A percentile compares a stretch with the other conserved stretches of the same genome.
Evolutionary conservation across 2,113 vertebrate genomes (phyloP).

Genomic region (Corydoras maculifer): DNA sequence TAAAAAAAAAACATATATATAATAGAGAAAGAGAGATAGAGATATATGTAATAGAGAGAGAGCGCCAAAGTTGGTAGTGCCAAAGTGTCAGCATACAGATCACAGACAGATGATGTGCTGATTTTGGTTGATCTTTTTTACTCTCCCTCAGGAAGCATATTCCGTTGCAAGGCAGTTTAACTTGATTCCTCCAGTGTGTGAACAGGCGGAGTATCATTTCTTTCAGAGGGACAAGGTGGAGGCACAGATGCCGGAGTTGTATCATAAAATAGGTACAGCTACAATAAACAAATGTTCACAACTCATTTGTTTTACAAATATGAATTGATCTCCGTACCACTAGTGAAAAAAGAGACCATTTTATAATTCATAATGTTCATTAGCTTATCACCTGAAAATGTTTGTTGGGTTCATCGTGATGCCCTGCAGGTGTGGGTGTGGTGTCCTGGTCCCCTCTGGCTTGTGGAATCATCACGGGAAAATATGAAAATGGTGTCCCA

Average conservation of each 20-base stretch:
- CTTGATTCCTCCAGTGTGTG: constrained; percentile 91
- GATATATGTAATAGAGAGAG: too few species aligned
- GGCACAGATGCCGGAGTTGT: constrained; percentile 89
- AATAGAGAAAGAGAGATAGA: too few species aligned
- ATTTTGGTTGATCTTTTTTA: neutral
- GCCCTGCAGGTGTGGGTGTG: constrained; percentile 81
- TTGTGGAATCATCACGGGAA: constrained; percentile 95
- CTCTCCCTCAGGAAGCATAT: constrained; percentile 80
- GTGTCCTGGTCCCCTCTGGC: constrained; percentile 97
- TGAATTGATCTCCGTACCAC: too few species aligned
- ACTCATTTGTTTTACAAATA: neutral
- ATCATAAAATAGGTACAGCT: constrained; percentile 89
- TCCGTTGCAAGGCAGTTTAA: constrained; percentile 96
- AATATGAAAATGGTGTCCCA: constrained; percentile 90
- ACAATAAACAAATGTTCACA: neutral
- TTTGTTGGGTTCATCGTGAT: neutral
- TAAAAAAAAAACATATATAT: too few species aligned
- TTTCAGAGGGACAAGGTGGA: constrained; percentile 97
- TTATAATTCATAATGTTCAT: too few species aligned
- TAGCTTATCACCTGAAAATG: too few species aligned
- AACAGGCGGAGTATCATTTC: constrained; percentile 94
- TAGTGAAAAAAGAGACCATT: too few species aligned
- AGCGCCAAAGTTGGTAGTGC: too few species aligned
- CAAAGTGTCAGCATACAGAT: neutral
- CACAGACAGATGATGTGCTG: neutral